A percentile compares a stretch with the other conserved stretches of the same genome.
Evolutionary conservation across 2,888 invertebrate species (phyloP).

Genomic region (Synergus japonicus): DNA sequence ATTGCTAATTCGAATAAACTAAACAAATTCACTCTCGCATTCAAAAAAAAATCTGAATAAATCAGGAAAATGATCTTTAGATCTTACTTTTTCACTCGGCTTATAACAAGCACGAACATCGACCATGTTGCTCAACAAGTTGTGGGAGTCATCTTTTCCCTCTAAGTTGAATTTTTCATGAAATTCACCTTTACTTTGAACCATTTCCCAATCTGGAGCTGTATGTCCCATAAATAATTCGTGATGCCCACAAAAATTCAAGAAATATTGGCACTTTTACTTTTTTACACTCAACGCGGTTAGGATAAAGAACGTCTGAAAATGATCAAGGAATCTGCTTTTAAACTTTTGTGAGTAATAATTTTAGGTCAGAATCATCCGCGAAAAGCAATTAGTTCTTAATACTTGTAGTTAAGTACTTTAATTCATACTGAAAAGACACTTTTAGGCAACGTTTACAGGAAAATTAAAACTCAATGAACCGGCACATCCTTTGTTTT

Average conservation of each 20-base stretch:
- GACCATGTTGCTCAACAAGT: constrained; percentile 74
- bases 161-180: constrained; percentile 69
- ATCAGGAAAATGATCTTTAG: neutral
- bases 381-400: neutral
- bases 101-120: constrained; percentile 77
- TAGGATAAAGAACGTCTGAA: neutral
- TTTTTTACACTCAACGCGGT: neutral
- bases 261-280: neutral
- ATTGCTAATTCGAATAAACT: neutral
- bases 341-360: neutral
- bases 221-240: constrained; percentile 32
- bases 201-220: constrained; percentile 58
- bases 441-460: neutral
- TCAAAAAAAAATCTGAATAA: neutral
- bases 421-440: neutral
- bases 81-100: constrained; percentile 75
- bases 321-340: neutral
- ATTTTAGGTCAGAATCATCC: neutral
- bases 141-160: constrained; percentile 65
- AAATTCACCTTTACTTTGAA: constrained; percentile 64
- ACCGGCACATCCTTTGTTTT: constrained; percentile 40
- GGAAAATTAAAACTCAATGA: neutral
- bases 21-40: constrained; percentile 1
- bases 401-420: neutral
- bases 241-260: neutral